Evolutionary conservation across 2,888 invertebrate genomes (phyloP).

Genomic region (Sepioteuthis lessoniana): DNA sequence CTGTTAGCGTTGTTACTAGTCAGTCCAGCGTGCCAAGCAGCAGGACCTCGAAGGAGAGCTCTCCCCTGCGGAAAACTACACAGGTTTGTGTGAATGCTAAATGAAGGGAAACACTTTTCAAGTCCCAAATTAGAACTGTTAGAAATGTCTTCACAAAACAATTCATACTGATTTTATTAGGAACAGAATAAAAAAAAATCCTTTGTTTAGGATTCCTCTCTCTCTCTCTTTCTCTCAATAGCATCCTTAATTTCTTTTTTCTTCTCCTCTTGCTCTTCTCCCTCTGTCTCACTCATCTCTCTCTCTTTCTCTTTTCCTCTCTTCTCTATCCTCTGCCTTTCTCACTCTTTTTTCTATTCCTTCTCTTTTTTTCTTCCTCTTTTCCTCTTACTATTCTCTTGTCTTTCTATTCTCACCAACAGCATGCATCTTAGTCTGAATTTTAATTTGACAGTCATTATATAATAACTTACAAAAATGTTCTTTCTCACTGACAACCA

Average conservation of each 20-base stretch:
- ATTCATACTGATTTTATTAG: slow-evolving; percentile 4
- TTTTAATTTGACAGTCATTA: background rate
- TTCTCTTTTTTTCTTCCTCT: background rate
- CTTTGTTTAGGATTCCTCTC: background rate
- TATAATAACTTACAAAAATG: background rate
- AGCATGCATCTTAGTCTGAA: background rate
- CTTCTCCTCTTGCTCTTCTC: background rate
- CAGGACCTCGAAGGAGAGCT: slow-evolving; percentile 59
- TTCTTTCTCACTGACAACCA: background rate
- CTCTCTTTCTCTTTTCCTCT: background rate
- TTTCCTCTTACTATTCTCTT: background rate
- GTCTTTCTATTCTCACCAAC: background rate
- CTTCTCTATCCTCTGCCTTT: background rate
- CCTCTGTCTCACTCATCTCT: background rate
- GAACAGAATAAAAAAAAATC: background rate
- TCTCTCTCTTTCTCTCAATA: background rate
- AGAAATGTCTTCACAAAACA: background rate
- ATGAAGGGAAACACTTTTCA: slow-evolving; percentile 58
- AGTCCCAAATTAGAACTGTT: background rate
- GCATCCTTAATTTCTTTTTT: background rate
- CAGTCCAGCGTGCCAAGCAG: slow-evolving; percentile 52
- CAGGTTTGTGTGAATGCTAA: slow-evolving; percentile 73
- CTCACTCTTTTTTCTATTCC: background rate
- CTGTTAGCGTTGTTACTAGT: slow-evolving; percentile 66
- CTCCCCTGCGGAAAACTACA: slow-evolving; percentile 67